These are phyloP conservation scores for Pipistrellus nathusii DNA, from an alignment of 2,797 vertebrate species.

Conservation along the genomic window DNA sequence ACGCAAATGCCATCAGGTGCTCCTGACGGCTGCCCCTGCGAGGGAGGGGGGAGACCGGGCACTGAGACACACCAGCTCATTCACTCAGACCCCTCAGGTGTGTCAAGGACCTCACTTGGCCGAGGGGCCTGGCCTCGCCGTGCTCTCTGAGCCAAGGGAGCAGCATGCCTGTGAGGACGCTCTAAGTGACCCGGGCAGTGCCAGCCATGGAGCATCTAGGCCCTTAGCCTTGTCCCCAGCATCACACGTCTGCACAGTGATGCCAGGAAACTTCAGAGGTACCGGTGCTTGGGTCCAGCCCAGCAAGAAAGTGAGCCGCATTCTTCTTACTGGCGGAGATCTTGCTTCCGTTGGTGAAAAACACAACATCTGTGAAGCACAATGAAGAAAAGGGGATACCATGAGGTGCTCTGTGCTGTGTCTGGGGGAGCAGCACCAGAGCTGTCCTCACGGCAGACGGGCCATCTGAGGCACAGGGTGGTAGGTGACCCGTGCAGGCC, in stretches of 20 bases:
- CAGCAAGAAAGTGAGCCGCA: fast-evolving
- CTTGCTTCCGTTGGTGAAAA: background rate
- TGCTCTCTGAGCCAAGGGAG: fast-evolving
- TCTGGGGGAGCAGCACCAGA: fast-evolving
- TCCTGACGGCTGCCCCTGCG: fast-evolving
- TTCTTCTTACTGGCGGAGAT: background rate
- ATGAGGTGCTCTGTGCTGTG: fast-evolving
- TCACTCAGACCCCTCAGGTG: fast-evolving
- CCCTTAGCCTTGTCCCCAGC: fast-evolving
- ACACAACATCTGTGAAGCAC: fast-evolving
- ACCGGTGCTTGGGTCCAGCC: background rate
- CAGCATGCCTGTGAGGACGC: fast-evolving
- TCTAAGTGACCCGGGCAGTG: fast-evolving
- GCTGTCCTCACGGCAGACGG: fast-evolving
- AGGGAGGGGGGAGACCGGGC: fast-evolving
- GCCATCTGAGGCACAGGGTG: background rate
- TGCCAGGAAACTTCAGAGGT: background rate
- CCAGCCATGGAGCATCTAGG: fast-evolving
- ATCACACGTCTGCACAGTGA: fast-evolving
- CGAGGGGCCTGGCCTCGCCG: fast-evolving
- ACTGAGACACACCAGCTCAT: fast-evolving
- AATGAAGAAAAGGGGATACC: background rate
- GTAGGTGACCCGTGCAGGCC: background rate
- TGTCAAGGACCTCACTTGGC: fast-evolving
- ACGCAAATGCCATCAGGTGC: fast-evolving